Evolutionary conservation across 2,888 invertebrate genomes (phyloP), one percentile per base, ranked within the genome.

Genomic region (Tetragonula carbonaria): DNA sequence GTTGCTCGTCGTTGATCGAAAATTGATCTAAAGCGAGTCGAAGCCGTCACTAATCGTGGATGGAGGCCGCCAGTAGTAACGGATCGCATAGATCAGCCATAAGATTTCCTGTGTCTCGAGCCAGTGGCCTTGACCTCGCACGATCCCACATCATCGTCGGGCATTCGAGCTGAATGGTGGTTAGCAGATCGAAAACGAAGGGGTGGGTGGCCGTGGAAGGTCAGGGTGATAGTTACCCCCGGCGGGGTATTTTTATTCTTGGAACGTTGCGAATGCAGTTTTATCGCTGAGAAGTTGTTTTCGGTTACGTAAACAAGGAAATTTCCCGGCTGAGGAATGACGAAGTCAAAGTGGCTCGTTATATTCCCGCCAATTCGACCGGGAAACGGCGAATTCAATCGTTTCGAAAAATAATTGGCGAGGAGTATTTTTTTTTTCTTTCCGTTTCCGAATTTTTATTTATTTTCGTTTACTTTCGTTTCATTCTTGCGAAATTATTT

Each of bases 101-200:
- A 85, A 84, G 85, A 85, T 85, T 85, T 85, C 78, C 85, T 84
- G 85, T 78, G 85, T 84, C 85, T 85, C 85, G 78, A 78, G 28
- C 67, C 74, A 55, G n/a, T 28, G 85, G 62, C 85, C 85, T 85
- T 84, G 80, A 85, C 85, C 85, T 75, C 77, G 71, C 55, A 21
- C 83, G 73, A 62, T 65, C 68, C 77, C 80, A 66, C 85, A 84
- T 84, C 78, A 78, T 79, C 72, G 78, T 38, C 68, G 33, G 33
- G 68, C 67, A 68, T 78, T 80, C 78, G 77, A 63, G 74, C n/a
- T 78, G 78, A 79, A 83, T 73, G 76, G 79, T 75, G 85, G 74
- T 67, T 75, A 62, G 50, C 65, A 72, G 77, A 77, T 72, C 59
- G 85, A 85, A 84, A 85, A 68, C 77, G 80, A 72, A 76, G 74